A percentile compares a stretch with the other conserved stretches of the same genome.
Evolutionary conservation across 2,888 invertebrate species (phyloP).

Genomic region (Acronicta alni): DNA sequence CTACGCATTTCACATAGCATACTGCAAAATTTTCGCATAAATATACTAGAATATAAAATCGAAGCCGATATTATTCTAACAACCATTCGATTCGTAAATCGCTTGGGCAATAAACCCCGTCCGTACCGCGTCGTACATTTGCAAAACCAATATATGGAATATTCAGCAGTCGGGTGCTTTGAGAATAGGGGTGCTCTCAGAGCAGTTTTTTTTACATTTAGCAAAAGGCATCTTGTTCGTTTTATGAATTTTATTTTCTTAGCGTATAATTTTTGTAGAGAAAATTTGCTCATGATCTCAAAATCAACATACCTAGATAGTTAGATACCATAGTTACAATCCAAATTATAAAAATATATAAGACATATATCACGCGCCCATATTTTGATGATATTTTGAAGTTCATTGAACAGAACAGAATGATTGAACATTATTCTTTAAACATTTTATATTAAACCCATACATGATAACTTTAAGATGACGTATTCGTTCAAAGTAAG

Average conservation of each 20-base stretch:
- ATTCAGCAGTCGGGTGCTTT: conserved; percentile 43
- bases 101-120: conserved; percentile 42
- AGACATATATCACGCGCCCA: no score
- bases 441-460: no score
- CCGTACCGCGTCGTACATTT: conserved; percentile 46
- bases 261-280: not conserved
- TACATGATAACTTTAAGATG: no score
- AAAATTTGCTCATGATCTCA: not conserved
- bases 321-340: no score
- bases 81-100: conserved; percentile 45
- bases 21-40: conserved; percentile 4
- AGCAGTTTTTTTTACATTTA: conserved; percentile 5
- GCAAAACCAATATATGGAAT: conserved; percentile 55
- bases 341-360: no score
- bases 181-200: conserved; percentile 36
- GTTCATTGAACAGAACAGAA: no score
- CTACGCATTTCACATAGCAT: not conserved
- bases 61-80: conserved; percentile 45
- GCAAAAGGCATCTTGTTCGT: conserved; percentile 1
- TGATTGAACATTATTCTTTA: no score
- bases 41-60: conserved; percentile 38
- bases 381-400: no score
- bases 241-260: conserved; percentile 2
- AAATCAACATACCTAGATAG: no score
- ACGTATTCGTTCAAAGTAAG: no score